A percentile compares a stretch with the other conserved stretches of the same genome.
phyloP scores from a whole-genome alignment of 2,797 vertebrate species.

The Nyctalus aviator region DNA sequence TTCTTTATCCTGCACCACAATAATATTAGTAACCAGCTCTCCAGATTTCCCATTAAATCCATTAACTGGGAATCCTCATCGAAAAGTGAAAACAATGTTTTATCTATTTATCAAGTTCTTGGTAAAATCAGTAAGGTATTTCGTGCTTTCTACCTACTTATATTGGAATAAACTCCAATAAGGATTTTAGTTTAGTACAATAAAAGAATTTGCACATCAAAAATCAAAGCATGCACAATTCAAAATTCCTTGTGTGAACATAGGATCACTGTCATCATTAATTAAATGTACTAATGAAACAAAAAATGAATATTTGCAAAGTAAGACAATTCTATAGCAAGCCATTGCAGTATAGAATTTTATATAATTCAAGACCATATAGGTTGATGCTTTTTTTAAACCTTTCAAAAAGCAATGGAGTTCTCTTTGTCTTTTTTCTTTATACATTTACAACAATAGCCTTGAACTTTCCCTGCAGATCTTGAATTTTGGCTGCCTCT shows the following conservation, averaged over 20 bases:
- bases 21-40: background rate
- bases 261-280: background rate
- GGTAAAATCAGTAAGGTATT: constrained; percentile 11
- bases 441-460: background rate
- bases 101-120: constrained; percentile 29
- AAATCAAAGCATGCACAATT: constrained; percentile 23
- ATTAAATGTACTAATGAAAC: background rate
- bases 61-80: background rate
- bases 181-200: background rate
- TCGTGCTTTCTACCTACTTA: background rate
- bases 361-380: background rate
- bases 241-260: background rate
- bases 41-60: constrained; percentile 42
- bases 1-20: background rate
- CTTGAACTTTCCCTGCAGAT: constrained; percentile 29
- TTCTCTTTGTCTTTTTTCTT: background rate
- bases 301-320: constrained; percentile 34
- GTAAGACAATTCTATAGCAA: background rate
- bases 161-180: background rate
- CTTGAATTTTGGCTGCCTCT: background rate
- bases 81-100: constrained; percentile 26
- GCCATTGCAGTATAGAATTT: background rate
- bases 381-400: background rate
- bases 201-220: constrained; percentile 1
- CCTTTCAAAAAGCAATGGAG: constrained; percentile 14